Conservation (phyloP, 2,797 vertebrate genomes). For the Xiphorhynchus erythropygius region DNA sequence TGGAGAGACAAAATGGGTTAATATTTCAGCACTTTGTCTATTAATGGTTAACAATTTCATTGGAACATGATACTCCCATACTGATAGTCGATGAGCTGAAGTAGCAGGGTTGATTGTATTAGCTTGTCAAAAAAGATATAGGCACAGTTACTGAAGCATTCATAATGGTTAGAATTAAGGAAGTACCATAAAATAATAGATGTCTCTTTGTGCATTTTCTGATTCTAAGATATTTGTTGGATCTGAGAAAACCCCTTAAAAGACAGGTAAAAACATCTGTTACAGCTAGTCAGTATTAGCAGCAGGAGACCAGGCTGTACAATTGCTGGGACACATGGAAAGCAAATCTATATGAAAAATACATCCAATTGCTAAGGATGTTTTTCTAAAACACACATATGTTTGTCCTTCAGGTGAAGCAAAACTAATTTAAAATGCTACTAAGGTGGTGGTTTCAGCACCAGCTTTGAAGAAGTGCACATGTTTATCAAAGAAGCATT, state of each 20-base stretch:
- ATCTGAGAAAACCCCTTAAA: neutral
- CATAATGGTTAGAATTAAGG: neutral
- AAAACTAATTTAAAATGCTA: neutral
- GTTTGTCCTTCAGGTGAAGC: neutral
- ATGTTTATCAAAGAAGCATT: neutral
- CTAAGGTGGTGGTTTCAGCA: neutral
- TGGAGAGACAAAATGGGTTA: slow-evolving; percentile 34
- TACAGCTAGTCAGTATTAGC: neutral
- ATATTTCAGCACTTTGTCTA: slow-evolving; percentile 34
- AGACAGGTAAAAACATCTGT: neutral
- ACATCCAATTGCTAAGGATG: neutral
- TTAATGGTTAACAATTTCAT: slow-evolving; percentile 39
- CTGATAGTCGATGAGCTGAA: neutral
- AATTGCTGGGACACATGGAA: neutral
- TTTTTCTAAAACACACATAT: neutral
- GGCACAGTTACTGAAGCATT: neutral
- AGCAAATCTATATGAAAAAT: slow-evolving; percentile 5
- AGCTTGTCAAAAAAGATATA: slow-evolving; percentile 7
- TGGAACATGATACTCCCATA: neutral
- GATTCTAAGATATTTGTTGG: neutral
- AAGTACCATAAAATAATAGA: neutral
- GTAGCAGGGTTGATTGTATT: neutral
- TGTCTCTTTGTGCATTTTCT: neutral
- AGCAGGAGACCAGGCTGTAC: neutral
- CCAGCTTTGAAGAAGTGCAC: neutral